Evolutionary conservation across 2,797 vertebrate species (phyloP).

Genomic region (Pantherophis vulpinus): DNA sequence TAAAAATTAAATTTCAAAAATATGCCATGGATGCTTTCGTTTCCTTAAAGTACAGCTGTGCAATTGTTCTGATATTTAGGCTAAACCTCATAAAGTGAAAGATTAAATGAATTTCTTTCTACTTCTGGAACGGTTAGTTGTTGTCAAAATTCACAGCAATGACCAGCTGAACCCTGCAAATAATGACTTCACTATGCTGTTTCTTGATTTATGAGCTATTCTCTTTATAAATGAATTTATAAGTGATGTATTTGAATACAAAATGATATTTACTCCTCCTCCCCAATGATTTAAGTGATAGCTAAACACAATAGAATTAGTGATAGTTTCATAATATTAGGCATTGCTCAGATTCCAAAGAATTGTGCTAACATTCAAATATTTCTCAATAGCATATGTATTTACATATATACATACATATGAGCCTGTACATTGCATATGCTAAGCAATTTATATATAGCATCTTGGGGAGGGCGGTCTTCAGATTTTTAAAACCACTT

Average conservation of each 20-base stretch:
- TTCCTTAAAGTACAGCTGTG: neutral
- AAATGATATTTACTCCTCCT: neutral
- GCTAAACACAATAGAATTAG: neutral
- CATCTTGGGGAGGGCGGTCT: neutral
- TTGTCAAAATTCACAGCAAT: neutral
- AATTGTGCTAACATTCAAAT: neutral
- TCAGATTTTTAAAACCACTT: neutral
- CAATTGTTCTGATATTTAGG: neutral
- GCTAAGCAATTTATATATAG: neutral
- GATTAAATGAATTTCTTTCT: neutral
- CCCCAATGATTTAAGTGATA: neutral
- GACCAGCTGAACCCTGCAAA: neutral
- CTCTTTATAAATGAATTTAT: neutral
- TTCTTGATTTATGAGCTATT: neutral
- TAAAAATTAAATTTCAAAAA: neutral
- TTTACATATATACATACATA: neutral
- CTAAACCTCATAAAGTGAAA: neutral
- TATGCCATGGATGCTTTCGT: neutral
- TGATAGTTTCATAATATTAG: neutral
- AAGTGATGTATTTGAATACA: neutral
- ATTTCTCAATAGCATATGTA: neutral
- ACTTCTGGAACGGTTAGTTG: neutral
- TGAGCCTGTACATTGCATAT: neutral
- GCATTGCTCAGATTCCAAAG: neutral
- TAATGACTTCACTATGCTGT: neutral